Percentiles rank a stretch among this genome's conserved stretches.
These are phyloP conservation scores for Odontophorus gujanensis DNA, from an alignment of 2,113 vertebrate genomes.

Conservation along the genomic window DNA sequence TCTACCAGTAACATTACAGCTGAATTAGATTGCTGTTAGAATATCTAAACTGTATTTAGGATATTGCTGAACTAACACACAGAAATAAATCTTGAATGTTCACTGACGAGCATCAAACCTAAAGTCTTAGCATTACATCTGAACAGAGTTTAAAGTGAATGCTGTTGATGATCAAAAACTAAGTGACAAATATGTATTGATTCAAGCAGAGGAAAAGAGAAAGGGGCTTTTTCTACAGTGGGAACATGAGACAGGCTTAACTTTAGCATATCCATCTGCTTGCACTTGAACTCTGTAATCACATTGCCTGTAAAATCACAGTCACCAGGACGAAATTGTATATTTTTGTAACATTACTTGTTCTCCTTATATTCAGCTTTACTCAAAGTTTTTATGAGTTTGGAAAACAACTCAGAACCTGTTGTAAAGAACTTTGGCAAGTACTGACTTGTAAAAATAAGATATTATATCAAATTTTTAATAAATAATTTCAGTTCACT, in stretches of 20 bases:
- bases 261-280: not conserved
- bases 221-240: not conserved
- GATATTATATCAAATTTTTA: not conserved
- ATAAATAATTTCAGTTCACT: not conserved
- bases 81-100: not conserved
- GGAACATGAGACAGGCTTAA: not conserved
- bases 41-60: not conserved
- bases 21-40: not conserved
- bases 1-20: not conserved
- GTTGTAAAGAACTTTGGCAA: not conserved
- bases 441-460: not conserved
- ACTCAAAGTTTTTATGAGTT: not conserved
- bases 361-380: not conserved
- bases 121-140: not conserved
- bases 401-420: not conserved
- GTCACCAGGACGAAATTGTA: not conserved
- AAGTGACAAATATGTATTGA: not conserved
- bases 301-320: not conserved
- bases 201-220: not conserved
- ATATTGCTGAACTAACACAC: not conserved
- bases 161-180: not conserved
- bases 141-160: not conserved
- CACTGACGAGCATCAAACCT: not conserved
- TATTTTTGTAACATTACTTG: not conserved
- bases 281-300: not conserved